Evolutionary conservation across 2,113 vertebrate species (phyloP).

Genomic region (Brachionichthys hirsutus): DNA sequence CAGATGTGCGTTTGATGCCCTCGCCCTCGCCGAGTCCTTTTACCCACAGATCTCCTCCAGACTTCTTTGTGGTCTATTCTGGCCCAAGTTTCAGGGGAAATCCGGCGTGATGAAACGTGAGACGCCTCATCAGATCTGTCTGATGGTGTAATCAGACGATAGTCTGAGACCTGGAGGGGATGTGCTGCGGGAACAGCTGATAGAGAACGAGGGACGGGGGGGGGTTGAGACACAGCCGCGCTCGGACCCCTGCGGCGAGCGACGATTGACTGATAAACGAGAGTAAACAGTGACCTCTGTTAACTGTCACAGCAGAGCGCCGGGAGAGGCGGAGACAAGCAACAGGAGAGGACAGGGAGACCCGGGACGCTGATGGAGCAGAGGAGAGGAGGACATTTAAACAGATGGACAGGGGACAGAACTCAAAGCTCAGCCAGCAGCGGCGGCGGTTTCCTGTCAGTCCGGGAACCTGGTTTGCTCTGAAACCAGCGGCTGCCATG

Average conservation of each 20-base stretch:
- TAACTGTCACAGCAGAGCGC: conserved; percentile 74
- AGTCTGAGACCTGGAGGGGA: no score
- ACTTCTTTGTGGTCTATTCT: no score
- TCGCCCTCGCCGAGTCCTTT: no score
- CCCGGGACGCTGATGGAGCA: conserved; percentile 10
- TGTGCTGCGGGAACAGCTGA: neutral
- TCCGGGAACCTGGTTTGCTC: conserved; percentile 1
- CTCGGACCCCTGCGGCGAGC: conserved; percentile 52
- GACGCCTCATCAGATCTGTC: no score
- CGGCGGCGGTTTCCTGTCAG: conserved; percentile 33
- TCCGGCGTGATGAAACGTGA: no score
- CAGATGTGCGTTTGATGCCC: conserved; percentile 4
- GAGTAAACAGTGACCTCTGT: conserved; percentile 78
- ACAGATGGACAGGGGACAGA: conserved; percentile 19
- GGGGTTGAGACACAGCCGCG: conserved; percentile 27
- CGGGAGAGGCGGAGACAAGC: conserved; percentile 36
- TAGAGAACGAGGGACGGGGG: conserved; percentile 8
- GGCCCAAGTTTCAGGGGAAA: no score
- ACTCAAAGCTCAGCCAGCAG: conserved; percentile 30
- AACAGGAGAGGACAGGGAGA: conserved; percentile 51
- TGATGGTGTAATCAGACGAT: no score
- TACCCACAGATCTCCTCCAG: no score
- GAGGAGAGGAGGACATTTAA: conserved; percentile 7
- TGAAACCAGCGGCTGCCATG: conserved; percentile 4
- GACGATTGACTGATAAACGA: conserved; percentile 77